Base-by-base conservation (phyloP, 2,888 invertebrate species). In the Mythimna albipuncta region DNA sequence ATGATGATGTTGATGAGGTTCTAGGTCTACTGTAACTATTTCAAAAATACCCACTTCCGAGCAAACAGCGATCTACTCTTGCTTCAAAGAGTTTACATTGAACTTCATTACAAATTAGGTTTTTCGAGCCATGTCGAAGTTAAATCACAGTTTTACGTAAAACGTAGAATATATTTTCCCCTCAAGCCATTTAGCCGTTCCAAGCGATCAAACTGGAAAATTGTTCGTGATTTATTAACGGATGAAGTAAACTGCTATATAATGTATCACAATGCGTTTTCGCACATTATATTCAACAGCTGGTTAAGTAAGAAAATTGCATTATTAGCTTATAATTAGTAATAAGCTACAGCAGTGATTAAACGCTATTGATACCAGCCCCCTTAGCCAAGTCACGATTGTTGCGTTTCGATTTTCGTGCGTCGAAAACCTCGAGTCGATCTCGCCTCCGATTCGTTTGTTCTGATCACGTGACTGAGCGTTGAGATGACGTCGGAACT, bases 161-260 rank as follows among this genome's bases (percentile, higher is more conserved):
- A 77, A 26, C 38, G 47, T 50, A 26, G 47, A 52, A 65, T 69
- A 72, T 65, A 62, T 72, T 79, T 64, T 72, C 81, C 72, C 47
- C 64, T 72, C 67, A 65, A 63, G 55, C 64, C 47, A 59, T 50
- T 73, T 72, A 62, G 16, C 41, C 69, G 80, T 84, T 85, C 74
- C 85, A 62, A 65, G 54, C 55, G 63, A 75, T 73, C 62, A 57
- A 71, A 72, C 74, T 35, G 62, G 76, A 62, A 85, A 77, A 77
- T 77, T 73, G 52, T 50, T 50, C 13, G 58, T 79, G 72, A 81
- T 84, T 84, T 84, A 85, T 84, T 82, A 80, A 68, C 73, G 67
- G 76, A 65, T 72, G 57, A 16, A 75, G 69, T 55, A 35, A 75
- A 69, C 54, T 47, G 61, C 64, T 67, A 68, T 64, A 55, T 70